These are phyloP conservation scores for Ornithoptera alexandrae DNA, from an alignment of 2,888 invertebrate genomes.

Conservation along the genomic window DNA sequence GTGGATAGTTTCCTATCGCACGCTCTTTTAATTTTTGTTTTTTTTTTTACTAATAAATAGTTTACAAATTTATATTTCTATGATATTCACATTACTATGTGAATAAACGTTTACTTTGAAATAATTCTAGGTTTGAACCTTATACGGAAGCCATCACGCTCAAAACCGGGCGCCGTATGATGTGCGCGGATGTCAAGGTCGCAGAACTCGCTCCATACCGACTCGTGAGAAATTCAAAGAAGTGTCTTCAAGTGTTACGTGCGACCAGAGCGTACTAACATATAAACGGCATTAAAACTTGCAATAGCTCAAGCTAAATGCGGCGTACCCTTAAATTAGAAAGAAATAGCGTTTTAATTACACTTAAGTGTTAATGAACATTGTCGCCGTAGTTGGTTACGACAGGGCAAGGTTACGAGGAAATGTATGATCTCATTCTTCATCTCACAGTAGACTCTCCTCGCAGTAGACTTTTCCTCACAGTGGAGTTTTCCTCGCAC, in stretches of 20 bases:
- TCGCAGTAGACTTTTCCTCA: too few species aligned
- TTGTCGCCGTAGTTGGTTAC: constrained; percentile 13
- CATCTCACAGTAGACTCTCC: too few species aligned
- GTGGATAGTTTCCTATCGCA: too few species aligned
- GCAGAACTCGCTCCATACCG: constrained; percentile 31
- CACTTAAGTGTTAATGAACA: constrained; percentile 17
- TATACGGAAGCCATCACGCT: constrained; percentile 13
- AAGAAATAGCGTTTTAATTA: constrained; percentile 20
- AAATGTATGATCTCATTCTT: not conserved
- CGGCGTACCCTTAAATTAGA: constrained; percentile 17
- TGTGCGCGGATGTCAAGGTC: constrained; percentile 58
- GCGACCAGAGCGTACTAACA: constrained; percentile 34
- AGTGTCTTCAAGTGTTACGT: constrained; percentile 45
- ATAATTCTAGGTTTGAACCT: constrained; percentile 2
- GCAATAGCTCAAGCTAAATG: constrained; percentile 8
- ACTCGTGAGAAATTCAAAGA: constrained; percentile 50
- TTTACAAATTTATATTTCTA: too few species aligned
- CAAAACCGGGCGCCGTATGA: constrained; percentile 53
- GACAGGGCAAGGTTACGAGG: constrained; percentile 3
- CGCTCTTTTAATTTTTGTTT: too few species aligned
- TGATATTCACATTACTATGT: too few species aligned
- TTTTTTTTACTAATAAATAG: too few species aligned
- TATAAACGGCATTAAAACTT: constrained; percentile 23
- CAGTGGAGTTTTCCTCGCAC: too few species aligned
- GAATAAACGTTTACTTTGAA: too few species aligned